Percentiles rank a stretch among this genome's conserved stretches.
These are phyloP conservation scores for Lycodopsis pacificus DNA, from an alignment of 2,797 vertebrate genomes.

Conservation along the genomic window DNA sequence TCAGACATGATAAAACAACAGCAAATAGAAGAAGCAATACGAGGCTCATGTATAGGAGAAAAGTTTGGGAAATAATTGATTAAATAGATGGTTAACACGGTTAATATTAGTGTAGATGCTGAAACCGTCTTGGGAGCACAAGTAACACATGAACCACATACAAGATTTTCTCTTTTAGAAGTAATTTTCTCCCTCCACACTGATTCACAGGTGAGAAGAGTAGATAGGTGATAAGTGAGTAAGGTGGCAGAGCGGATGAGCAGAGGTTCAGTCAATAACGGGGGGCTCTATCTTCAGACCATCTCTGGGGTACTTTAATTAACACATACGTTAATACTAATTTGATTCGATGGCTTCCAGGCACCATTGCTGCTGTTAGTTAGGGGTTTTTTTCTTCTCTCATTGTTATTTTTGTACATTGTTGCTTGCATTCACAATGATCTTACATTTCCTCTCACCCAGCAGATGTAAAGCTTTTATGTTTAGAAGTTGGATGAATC, in stretches of 20 bases:
- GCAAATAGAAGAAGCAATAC: no score
- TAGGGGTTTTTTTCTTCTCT: neutral
- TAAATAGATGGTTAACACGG: neutral
- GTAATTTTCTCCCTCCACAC: conserved; percentile 7
- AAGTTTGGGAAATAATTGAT: neutral
- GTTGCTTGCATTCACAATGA: neutral
- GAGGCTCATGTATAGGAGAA: neutral
- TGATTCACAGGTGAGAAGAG: conserved; percentile 38
- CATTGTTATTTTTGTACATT: conserved; percentile 17
- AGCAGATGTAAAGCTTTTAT: neutral
- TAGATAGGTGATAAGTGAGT: conserved; percentile 52
- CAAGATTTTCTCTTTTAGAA: neutral
- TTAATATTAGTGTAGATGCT: neutral
- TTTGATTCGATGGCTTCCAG: conserved; percentile 34
- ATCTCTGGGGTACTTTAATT: conserved; percentile 49
- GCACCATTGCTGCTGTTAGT: conserved; percentile 1
- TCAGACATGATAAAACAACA: neutral
- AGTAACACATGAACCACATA: neutral
- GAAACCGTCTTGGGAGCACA: neutral
- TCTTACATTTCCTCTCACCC: conserved; percentile 8
- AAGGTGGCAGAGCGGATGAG: conserved; percentile 58
- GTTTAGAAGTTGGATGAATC: neutral
- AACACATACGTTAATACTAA: conserved; percentile 66
- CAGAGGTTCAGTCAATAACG: conserved; percentile 66
- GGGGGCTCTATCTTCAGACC: conserved; percentile 65